Evolutionary conservation across 2,888 invertebrate genomes (phyloP), one percentile per base, ranked within the genome.

Genomic region (Seira sanloemensis): DNA sequence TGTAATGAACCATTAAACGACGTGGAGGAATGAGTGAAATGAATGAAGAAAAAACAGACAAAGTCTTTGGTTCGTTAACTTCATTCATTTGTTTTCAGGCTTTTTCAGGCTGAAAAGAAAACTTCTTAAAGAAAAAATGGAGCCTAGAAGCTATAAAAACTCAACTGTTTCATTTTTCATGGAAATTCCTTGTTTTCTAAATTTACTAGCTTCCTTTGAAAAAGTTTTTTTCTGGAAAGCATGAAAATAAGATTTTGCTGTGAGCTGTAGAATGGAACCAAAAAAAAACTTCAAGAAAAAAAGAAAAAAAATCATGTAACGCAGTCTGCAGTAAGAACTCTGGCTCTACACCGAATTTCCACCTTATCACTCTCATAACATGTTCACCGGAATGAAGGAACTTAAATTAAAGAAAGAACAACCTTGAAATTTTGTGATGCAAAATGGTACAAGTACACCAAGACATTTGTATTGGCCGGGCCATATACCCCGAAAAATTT

Each of bases 11-110:
- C 21, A 62, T 62, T 62, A 62, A 62, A 62, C 62, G 19, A 62
- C 2, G 21, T 21, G 62, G 19, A 62, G n/a, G 62, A 23, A 62
- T 62, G 62, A 62, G 62, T 62, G 62, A 62, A 62, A 23, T 62
- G 62, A 62, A 21, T 62, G 62, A 62, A 62, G 21, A 62, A 62
- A n/a, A n/a, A 12, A 12, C 21, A 21, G 50, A 50, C 50, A 50
- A 50, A 62, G 62, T 21, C 62, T 62, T 62, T 62, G 62, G 62
- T 62, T 62, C 62, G 62, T 62, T 62, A 62, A 62, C 62, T 62
- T 62, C 21, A 62, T 62, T 62, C 62, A 62, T 62, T 62, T 62
- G 62, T 62, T 62, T 62, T 23, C 16, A 62, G n/a, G 62, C 62
- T 62, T 21, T n/a, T n/a, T n/a, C n/a, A n/a, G n/a, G 62, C 16